Evolutionary conservation across 64 coral and sea anemone genomes (phyloP).

Genomic region (Porites australiensis): DNA sequence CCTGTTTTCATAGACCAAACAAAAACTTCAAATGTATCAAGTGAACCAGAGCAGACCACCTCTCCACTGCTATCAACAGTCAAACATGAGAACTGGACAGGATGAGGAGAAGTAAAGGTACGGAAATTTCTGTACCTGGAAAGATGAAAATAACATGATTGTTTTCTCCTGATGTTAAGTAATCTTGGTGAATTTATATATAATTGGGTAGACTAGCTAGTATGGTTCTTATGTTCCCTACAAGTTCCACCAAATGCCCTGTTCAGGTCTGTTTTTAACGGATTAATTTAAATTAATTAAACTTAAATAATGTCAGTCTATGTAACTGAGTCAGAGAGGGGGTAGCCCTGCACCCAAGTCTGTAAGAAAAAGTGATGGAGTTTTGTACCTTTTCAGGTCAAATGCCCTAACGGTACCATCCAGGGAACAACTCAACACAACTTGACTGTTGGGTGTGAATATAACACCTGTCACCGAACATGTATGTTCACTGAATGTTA

Average conservation of each 20-base stretch:
- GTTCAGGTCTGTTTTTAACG: too few species aligned
- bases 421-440: constrained; percentile 90
- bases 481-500: constrained; percentile 94
- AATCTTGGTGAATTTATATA: too few species aligned
- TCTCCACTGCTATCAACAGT: constrained; percentile 93
- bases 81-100: constrained; percentile 94
- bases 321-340: not conserved
- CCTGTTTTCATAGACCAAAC: constrained; percentile 96
- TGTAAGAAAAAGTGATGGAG: not conserved
- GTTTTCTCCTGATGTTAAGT: too few species aligned
- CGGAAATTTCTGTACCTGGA: constrained; percentile 84
- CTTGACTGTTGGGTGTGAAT: constrained; percentile 90
- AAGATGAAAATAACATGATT: not conserved
- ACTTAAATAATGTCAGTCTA: not conserved
- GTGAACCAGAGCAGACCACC: constrained; percentile 84
- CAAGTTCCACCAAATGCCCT: not conserved
- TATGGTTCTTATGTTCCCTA: too few species aligned
- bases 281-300: not conserved
- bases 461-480: constrained; percentile 83
- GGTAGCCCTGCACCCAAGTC: too few species aligned
- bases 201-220: too few species aligned
- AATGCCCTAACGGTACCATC: constrained; percentile 99
- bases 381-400: constrained; percentile 92
- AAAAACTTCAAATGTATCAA: constrained; percentile 98
- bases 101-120: constrained; percentile 88